Evolutionary conservation across 2,113 vertebrate genomes (phyloP), one percentile per base, ranked within the genome.

Genomic region (Numenius arquata): DNA sequence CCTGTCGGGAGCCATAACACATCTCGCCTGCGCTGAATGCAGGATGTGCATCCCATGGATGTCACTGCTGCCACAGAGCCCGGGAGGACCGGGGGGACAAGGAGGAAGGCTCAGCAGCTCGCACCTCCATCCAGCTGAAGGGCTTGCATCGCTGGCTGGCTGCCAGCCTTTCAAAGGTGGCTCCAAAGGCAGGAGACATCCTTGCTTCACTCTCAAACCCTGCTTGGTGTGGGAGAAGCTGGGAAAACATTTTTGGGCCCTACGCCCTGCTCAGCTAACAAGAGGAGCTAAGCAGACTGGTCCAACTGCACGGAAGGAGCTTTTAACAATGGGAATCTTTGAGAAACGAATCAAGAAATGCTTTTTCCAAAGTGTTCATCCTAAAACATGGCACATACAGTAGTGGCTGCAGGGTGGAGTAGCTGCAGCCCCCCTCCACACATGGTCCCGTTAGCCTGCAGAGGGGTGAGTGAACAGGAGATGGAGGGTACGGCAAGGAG

Each of bases 401-500:
- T 3, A 40, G 47, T 9, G 26, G 34, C 65, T 89, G 9, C 11
- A 77, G 81, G 50, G 63, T 23, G 40, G 41, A 72, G 30, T 59
- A 78, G 50, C 77, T 48, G 32, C 55, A 94, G 34, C 9, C 23
- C 7, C 23, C 20, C 9, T 85, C 47, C 66, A 77, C 34, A 25
- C 13, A 18, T 0, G 1, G 11, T 50, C 11, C 36, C 36, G 40
- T 43, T 16, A 40, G 25, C 55, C 25, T 3, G 2, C 0, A 1
- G 45, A 61, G 41, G 40, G 45, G 19, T 61, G 56, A 71, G 36
- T 17, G 10, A 75, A 65, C 27, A 62, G 71, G 68, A 75, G 85
- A n/a, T 1, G 15, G 43, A n/a, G 30, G n/a, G n/a, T 15, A 38
- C 19, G 0, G 2, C 23, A 41, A 34, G 43, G 55, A 77, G 40